Base-by-base conservation (phyloP, 2,797 vertebrate species). In the Tarsius wallacei region DNA sequence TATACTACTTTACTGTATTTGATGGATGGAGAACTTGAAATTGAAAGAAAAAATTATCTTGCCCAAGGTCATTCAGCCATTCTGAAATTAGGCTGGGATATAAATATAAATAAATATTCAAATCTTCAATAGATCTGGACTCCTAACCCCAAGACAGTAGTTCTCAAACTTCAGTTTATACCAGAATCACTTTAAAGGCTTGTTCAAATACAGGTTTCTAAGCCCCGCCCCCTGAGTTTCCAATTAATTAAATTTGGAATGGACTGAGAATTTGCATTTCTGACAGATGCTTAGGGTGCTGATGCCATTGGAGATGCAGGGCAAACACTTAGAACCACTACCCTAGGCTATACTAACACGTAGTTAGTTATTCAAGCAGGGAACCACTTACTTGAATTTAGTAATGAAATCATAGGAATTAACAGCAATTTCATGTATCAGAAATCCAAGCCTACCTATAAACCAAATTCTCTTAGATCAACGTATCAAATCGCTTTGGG, bases 381-480 rank as follows among this genome's bases (percentile, higher is more conserved):
- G 53, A 91, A 86, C 42, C 42, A 42, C 42, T 42, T 42, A 6
- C 84, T 76, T 70, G 51, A 33, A 80, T 59, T 89, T 73, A 82
- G n/a, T 83, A 71, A 63, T 53, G 64, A 26, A 81, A 53, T 90
- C 17, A 17, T 33, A 1, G 24, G 26, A 61, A 4, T 86, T 91
- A 12, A 63, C 21, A 88, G 6, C 24, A 86, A 28, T 7, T 61
- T 86, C 61, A 85, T 16, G 11, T 47, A n/a, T 28, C 33, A 51
- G 74, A 94, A 86, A 83, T 80, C 17, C 36, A 94, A 84, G 11
- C 24, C 59, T 93, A 78, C 17, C 24, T 70, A 55, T 55, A 80
- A 33, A 89, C 49, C 2, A 42, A 51, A 74, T 87, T 61, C 28
- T 68, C 64, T 71, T 47, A 84, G 8, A 21, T 78, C 57, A 94